Percentiles rank a stretch among this genome's conserved stretches.
phyloP scores from a whole-genome alignment of 2,888 invertebrate species.

The Catocala nupta region DNA sequence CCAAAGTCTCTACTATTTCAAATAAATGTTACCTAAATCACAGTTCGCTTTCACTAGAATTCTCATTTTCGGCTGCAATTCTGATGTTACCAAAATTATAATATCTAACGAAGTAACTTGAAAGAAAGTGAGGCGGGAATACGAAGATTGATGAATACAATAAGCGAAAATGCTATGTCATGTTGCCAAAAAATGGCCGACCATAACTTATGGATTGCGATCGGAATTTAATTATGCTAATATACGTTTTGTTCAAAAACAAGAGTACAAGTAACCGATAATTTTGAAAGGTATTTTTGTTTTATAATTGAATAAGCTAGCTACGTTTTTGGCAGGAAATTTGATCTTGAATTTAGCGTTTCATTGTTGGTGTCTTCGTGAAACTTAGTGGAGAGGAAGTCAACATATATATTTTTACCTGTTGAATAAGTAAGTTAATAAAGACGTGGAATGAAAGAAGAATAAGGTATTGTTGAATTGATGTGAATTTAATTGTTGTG shows the following conservation, averaged over 20 bases:
- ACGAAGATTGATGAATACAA: neutral
- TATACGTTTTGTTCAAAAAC: neutral
- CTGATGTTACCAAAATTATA: constrained; percentile 18
- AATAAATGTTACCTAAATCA: too few relatives aligned
- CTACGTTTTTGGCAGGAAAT: constrained; percentile 1
- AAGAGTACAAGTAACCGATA: constrained; percentile 2
- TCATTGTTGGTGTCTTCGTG: neutral
- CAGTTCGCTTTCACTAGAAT: neutral
- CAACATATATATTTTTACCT: neutral
- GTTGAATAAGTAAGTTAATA: neutral
- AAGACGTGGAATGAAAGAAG: neutral
- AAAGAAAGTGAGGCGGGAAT: neutral
- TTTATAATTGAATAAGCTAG: constrained; percentile 1
- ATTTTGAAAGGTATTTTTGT: constrained; percentile 3
- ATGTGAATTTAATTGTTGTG: too few relatives aligned
- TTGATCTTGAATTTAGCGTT: neutral
- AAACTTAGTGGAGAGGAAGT: neutral
- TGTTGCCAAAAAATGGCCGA: neutral
- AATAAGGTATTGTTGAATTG: too few relatives aligned
- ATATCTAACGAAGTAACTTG: constrained; percentile 10
- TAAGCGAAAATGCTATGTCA: constrained; percentile 2
- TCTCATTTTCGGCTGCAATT: constrained; percentile 12
- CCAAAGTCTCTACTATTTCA: too few relatives aligned
- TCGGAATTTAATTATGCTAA: constrained; percentile 4
- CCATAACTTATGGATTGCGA: neutral